Evolutionary conservation across 1,140 invertebrate genomes (phyloP).

Genomic region (Globodera ellingtonae): DNA sequence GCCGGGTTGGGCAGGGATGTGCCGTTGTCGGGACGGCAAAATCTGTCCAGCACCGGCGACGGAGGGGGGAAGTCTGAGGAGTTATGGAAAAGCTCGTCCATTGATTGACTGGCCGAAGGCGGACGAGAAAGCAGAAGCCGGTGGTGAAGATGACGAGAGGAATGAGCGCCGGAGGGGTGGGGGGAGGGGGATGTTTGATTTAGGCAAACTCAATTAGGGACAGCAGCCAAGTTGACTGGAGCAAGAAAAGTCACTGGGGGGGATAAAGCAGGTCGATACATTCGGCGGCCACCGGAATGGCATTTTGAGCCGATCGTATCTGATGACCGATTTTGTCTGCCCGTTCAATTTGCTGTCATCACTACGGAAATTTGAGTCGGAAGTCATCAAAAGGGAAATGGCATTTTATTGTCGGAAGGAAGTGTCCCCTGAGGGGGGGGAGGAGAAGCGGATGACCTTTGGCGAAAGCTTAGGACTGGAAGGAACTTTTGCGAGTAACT

Average conservation of each 20-base stretch:
- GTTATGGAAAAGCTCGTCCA: constrained; percentile 4
- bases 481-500: background rate
- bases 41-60: constrained; percentile 1
- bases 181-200: background rate
- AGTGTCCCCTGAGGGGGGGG: too few species aligned
- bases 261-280: too few species aligned
- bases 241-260: background rate
- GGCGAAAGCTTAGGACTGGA: background rate
- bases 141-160: background rate
- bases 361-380: background rate
- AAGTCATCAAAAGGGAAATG: background rate
- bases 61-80: background rate
- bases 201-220: constrained; percentile 9
- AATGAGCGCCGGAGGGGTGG: background rate
- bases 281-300: too few species aligned
- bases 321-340: too few species aligned
- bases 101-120: constrained; percentile 20
- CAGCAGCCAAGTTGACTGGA: background rate
- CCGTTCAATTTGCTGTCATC: too few species aligned
- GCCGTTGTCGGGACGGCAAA: constrained; percentile 6
- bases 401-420: background rate
- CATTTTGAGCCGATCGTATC: too few species aligned
- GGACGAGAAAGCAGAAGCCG: background rate
- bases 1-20: constrained; percentile 20
- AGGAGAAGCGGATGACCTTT: background rate